Evolutionary conservation across 2,888 invertebrate species (phyloP).

Genomic region (Deladenus siricidicola): DNA sequence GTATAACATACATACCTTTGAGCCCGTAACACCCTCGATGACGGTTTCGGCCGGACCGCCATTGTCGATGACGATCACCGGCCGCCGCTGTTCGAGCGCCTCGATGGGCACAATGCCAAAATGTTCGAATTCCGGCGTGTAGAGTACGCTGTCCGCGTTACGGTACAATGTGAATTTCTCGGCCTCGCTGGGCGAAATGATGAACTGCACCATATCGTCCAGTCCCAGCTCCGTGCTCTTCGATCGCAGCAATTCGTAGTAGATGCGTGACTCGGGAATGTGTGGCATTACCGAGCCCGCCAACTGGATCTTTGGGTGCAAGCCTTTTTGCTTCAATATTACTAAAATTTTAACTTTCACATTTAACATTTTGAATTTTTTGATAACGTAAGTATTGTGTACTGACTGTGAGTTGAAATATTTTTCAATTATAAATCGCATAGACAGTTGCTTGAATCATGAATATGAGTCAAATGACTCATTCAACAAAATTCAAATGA

Average conservation of each 20-base stretch:
- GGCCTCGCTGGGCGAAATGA: slow-evolving; percentile 55
- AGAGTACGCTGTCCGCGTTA: slow-evolving; percentile 60
- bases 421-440: not conserved
- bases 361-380: not conserved
- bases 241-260: slow-evolving; percentile 54
- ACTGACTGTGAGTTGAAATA: not conserved
- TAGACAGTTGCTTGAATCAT: too few relatives aligned
- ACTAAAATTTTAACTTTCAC: slow-evolving; percentile 26
- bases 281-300: slow-evolving; percentile 57
- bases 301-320: slow-evolving; percentile 38
- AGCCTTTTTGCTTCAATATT: slow-evolving; percentile 39
- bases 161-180: slow-evolving; percentile 55
- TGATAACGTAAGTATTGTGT: not conserved
- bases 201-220: slow-evolving; percentile 54
- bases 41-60: slow-evolving; percentile 94
- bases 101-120: slow-evolving; percentile 98
- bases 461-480: too few relatives aligned
- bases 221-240: slow-evolving; percentile 52
- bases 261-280: slow-evolving; percentile 56
- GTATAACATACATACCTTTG: slow-evolving; percentile 32
- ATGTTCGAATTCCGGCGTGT: slow-evolving; percentile 93
- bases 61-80: slow-evolving; percentile 87
- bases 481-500: too few relatives aligned
- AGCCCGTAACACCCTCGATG: slow-evolving; percentile 56
- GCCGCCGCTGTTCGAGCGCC: slow-evolving; percentile 86